A percentile compares a stretch with the other conserved stretches of the same genome.
phyloP scores from a whole-genome alignment of 2,797 vertebrate species.

The Poeciliopsis presidionis region DNA sequence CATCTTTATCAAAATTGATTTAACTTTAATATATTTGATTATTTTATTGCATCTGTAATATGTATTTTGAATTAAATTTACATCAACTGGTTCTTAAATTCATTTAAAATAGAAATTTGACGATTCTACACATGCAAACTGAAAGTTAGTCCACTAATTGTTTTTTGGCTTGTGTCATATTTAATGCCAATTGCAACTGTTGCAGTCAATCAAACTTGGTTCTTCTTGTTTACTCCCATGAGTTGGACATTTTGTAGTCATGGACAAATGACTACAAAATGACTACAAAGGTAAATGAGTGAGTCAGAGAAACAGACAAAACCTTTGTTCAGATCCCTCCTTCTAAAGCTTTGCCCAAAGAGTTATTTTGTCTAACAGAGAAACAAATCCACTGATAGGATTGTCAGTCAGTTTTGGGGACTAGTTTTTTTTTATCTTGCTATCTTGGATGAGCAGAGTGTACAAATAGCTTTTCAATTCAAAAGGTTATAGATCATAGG shows the following conservation, averaged over 20 bases:
- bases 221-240: neutral
- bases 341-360: neutral
- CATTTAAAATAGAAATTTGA: neutral
- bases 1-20: neutral
- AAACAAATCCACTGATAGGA: neutral
- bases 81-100: neutral
- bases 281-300: neutral
- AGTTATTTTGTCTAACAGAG: neutral
- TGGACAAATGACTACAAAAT: neutral
- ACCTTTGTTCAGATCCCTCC: neutral
- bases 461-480: neutral
- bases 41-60: neutral
- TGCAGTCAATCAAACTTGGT: neutral
- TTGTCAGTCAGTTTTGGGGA: neutral
- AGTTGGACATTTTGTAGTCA: neutral
- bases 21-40: neutral
- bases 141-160: neutral
- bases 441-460: neutral
- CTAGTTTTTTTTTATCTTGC: neutral
- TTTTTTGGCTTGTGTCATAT: neutral
- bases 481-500: no score
- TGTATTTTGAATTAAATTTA: neutral
- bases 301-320: neutral
- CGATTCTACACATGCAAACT: neutral
- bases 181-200: neutral